Conservation (phyloP, 2,113 vertebrate genomes). For the Podilymbus podiceps region DNA sequence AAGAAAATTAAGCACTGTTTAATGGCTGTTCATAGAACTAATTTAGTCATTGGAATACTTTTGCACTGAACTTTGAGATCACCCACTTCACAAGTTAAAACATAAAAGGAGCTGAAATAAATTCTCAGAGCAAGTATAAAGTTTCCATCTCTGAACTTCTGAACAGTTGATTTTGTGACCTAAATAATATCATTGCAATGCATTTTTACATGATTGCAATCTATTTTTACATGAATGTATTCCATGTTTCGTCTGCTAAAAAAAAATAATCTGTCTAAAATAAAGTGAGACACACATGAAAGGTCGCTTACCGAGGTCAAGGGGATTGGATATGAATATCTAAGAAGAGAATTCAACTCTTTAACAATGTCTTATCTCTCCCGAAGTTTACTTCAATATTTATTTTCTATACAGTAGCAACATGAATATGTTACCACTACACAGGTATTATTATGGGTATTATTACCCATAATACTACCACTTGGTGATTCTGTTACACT, state of each 20-base stretch:
- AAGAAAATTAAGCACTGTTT: background rate
- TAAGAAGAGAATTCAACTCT: background rate
- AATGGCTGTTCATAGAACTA: background rate
- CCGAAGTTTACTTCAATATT: background rate
- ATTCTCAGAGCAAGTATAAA: background rate
- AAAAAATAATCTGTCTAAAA: background rate
- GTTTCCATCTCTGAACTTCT: background rate
- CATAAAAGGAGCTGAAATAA: background rate
- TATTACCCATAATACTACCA: background rate
- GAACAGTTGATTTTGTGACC: background rate
- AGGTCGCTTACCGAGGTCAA: background rate
- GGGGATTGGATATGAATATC: background rate
- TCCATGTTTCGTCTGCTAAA: background rate
- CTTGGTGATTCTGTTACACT: background rate
- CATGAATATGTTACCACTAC: background rate
- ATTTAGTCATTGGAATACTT: background rate
- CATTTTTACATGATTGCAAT: slow-evolving; percentile 13
- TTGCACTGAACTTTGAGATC: background rate
- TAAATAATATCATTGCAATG: slow-evolving; percentile 7
- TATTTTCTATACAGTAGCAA: background rate
- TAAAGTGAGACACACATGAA: background rate
- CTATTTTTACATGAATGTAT: background rate
- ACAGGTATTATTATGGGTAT: too few species aligned
- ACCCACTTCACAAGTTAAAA: background rate
- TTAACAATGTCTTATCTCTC: background rate